Evolutionary conservation across 2,888 invertebrate genomes (phyloP), one percentile per base, ranked within the genome.

Genomic region (Drosophila colorata): DNA sequence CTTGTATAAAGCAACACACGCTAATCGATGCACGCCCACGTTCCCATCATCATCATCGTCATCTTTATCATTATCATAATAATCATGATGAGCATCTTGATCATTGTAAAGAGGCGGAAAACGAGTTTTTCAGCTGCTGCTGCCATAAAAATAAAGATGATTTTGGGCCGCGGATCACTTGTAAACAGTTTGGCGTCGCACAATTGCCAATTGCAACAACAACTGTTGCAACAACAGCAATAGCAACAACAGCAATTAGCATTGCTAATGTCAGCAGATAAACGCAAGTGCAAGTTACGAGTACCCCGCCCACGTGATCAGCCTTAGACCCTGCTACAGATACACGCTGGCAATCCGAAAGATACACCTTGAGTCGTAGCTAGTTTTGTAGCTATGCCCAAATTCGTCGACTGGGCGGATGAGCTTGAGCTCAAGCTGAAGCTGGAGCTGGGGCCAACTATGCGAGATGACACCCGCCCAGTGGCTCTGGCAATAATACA

Each of bases 21-120:
- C 69, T 88, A 82, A 89, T 89, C 77, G 80, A 85, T 89, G 85
- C 85, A 89, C 85, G 89, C 85, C 85, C 90, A 85, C 85, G 87
- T 72, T 44, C 47, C 55, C 60, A 49, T 71, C 64, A 60, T 56
- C 43, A 59, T 59, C 41, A 44, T 23, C 14, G 47, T 71, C 64
- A 60, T 56, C 43, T 57, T 59, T 38, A 44, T 23, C 14, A 48
- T 52, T n/a, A n/a, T 16, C 13, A 37, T 38, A 13, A 46, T 46
- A 13, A 51, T 37, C 35, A 57, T 52, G 9, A 16, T 11, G 28
- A 55, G 53, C 14, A 51, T 35, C 16, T 44, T 46, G 37, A 14
- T 37, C 23, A 28, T 51, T 58, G 57, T 56, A 59, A 35, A 69
- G 65, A 47, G 76, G 80, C 49, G 78, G 41, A 38, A 76, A 87